Base-by-base conservation (phyloP, 92 coral and sea anemone genomes). In the Metridium senile region DNA sequence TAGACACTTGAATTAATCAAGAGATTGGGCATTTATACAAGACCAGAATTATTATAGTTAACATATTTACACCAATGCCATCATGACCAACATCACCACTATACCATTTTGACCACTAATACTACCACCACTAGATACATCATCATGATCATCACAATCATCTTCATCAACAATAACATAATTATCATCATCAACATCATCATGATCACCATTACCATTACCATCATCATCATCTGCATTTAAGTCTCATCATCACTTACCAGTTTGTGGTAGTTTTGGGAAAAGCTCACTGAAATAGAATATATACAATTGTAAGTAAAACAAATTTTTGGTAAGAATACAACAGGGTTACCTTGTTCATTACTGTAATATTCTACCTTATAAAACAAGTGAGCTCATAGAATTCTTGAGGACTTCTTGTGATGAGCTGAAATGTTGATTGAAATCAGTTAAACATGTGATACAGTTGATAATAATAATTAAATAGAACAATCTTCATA, bases 391-490 rank as follows among this genome's bases (percentile, higher is more conserved):
- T 96, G 49, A 96, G 86, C 72, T 96, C 99, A 69, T 86, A 96
- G 79, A 96, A 96, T 62, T 96, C 99, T 78, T 96, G 99, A 2
- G 99, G 99, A 72, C 93, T 96, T 89, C 99, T 87, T 84, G 99
- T 90, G 29, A 93, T 81, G 66, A 96, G 87, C 99, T 96, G 89
- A 1, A 85, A 82, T 28, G 22, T 19, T 1, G 26, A 59, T 1
- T 26, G 68, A 63, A 1, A 10, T 19, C 23, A 29, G 9, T 33
- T 19, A 33, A 16, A 61, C 33, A 33, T 65, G 35, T 67, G 16
- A 13, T 29, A 32, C 20, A 21, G 47, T 1, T 71, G n/a, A 20
- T 22, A 47, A 43, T 4, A 39, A 39, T 13, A 39, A 39, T 39
- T 6, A 39, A 39, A 13, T 13, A 13, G 13, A 4, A 13, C 49